Conservation (phyloP, 2,888 invertebrate species). For the Allacma fusca region DNA sequence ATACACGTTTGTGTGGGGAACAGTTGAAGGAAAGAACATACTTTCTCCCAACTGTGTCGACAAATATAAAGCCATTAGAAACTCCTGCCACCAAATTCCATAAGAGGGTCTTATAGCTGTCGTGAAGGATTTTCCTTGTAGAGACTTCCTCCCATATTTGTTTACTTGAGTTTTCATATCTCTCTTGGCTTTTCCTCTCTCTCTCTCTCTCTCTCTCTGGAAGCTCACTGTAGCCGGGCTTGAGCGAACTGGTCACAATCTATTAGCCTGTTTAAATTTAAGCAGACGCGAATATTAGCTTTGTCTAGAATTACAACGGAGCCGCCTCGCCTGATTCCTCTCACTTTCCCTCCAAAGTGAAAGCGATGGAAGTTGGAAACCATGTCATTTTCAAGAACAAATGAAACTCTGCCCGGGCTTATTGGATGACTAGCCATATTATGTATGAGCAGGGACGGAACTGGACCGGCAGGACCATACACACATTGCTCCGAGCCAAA, state of each 20-base stretch:
- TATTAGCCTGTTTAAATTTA: conserved; percentile 6
- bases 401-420: neutral
- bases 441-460: neutral
- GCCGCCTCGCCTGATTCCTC: neutral
- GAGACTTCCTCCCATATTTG: neutral
- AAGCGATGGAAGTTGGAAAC: neutral
- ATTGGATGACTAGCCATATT: neutral
- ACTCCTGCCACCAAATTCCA: too few relatives aligned
- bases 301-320: conserved; percentile 11
- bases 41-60: too few relatives aligned
- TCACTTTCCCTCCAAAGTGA: neutral
- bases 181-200: neutral
- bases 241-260: neutral
- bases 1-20: neutral
- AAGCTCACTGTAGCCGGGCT: neutral
- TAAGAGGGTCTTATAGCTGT: too few relatives aligned
- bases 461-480: neutral
- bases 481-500: neutral
- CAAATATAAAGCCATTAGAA: too few relatives aligned
- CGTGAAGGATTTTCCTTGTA: neutral
- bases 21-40: too few relatives aligned
- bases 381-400: neutral
- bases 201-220: neutral
- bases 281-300: conserved; percentile 13
- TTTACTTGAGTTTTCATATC: neutral